Evolutionary conservation across 2,797 vertebrate species (phyloP).

Genomic region (Percopsis omiscomaycus): DNA sequence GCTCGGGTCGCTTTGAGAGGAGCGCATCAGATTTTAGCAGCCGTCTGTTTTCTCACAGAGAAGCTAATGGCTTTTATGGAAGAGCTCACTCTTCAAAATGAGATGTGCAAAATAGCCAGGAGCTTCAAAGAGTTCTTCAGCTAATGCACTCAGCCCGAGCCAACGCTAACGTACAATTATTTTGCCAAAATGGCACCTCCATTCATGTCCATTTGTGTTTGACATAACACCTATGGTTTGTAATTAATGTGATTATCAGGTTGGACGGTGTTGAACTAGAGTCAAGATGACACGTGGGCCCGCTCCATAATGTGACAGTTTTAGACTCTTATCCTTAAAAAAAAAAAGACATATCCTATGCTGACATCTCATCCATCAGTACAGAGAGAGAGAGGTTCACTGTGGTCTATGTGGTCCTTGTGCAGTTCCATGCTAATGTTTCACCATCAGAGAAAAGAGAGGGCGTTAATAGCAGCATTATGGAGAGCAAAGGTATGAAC

Average conservation of each 20-base stretch:
- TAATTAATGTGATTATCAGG: conserved; percentile 70
- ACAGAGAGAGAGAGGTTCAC: too few species aligned
- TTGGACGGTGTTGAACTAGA: conserved; percentile 53
- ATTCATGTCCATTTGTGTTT: conserved; percentile 63
- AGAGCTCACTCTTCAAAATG: conserved; percentile 51
- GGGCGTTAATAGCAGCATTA: background rate
- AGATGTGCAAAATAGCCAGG: conserved; percentile 23
- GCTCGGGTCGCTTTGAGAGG: conserved; percentile 50
- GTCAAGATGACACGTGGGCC: conserved; percentile 42
- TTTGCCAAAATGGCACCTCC: conserved; percentile 57
- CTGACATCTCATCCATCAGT: too few species aligned
- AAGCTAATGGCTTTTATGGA: conserved; percentile 74
- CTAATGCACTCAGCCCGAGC: conserved; percentile 61
- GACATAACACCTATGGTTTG: conserved; percentile 64
- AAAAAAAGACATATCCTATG: too few species aligned
- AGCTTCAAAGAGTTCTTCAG: conserved; percentile 61
- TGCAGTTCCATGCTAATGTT: conserved; percentile 33
- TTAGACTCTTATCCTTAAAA: too few species aligned
- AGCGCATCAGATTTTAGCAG: conserved; percentile 44
- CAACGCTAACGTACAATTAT: conserved; percentile 66
- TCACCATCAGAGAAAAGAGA: conserved; percentile 36
- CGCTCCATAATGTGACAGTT: too few species aligned
- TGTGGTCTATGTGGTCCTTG: background rate
- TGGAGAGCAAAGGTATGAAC: conserved; percentile 23
- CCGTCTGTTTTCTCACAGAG: conserved; percentile 42